phyloP scores from a whole-genome alignment of 2,888 invertebrate species.

The Gnatocerus cornutus region DNA sequence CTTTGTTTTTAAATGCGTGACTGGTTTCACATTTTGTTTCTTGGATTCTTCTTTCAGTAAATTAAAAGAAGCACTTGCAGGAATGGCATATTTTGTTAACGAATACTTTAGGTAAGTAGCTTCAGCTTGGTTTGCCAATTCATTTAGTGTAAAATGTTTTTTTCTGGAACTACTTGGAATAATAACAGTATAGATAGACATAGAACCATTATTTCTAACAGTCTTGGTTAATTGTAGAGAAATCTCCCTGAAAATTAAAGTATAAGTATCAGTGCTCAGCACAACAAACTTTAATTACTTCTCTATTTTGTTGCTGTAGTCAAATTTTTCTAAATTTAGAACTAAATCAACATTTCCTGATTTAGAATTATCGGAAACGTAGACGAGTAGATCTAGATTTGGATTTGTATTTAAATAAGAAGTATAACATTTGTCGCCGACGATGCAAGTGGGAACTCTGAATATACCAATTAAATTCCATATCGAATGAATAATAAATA shows the following conservation, averaged over 20 bases:
- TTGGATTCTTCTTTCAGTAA: slow-evolving; percentile 74
- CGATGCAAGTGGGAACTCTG: slow-evolving; percentile 79
- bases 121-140: slow-evolving; percentile 76
- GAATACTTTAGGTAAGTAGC: slow-evolving; percentile 78
- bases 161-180: slow-evolving; percentile 75
- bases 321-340: slow-evolving; percentile 77
- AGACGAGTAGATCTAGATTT: slow-evolving; percentile 80
- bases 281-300: slow-evolving; percentile 68
- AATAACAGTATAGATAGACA: slow-evolving; percentile 84
- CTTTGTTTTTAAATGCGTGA: slow-evolving; percentile 83
- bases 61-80: slow-evolving; percentile 84
- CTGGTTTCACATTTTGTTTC: slow-evolving; percentile 71
- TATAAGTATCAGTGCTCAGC: not conserved
- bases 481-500: slow-evolving; percentile 83
- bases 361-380: slow-evolving; percentile 77
- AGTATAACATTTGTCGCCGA: slow-evolving; percentile 78
- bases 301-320: slow-evolving; percentile 76
- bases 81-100: slow-evolving; percentile 83
- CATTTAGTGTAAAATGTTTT: slow-evolving; percentile 74
- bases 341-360: slow-evolving; percentile 76
- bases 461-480: slow-evolving; percentile 85
- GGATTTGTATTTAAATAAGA: slow-evolving; percentile 82
- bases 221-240: slow-evolving; percentile 81
- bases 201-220: slow-evolving; percentile 88
- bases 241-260: slow-evolving; percentile 74